A percentile compares a stretch with the other conserved stretches of the same genome.
phyloP scores from a whole-genome alignment of 2,888 invertebrate species.

The Blera fallax region DNA sequence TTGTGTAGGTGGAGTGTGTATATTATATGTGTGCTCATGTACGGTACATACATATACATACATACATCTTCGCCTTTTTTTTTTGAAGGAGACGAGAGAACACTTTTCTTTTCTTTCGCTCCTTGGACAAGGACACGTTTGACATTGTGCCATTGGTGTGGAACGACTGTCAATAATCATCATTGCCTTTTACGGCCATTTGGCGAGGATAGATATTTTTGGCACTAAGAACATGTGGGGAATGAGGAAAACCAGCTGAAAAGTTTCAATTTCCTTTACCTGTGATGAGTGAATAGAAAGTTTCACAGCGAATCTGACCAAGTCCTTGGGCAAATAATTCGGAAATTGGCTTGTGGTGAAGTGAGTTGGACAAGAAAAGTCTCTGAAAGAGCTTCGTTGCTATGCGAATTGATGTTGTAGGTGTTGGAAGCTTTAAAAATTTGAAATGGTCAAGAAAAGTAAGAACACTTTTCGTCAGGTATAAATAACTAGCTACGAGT shows the following conservation, averaged over 20 bases:
- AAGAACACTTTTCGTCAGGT: too few species aligned
- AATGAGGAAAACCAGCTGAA: neutral
- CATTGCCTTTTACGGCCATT: constrained; percentile 36
- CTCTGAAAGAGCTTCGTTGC: too few species aligned
- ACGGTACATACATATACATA: neutral
- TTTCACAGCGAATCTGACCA: neutral
- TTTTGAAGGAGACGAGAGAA: neutral
- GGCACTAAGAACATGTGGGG: neutral
- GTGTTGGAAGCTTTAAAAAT: too few species aligned
- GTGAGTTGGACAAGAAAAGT: too few species aligned
- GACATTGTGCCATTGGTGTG: neutral
- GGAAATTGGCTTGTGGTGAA: too few species aligned
- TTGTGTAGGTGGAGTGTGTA: neutral
- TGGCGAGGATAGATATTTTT: constrained; percentile 2
- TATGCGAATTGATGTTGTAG: too few species aligned
- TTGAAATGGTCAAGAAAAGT: too few species aligned
- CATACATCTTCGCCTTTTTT: neutral
- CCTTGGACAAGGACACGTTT: neutral
- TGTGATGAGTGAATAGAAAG: neutral
- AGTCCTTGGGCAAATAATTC: neutral
- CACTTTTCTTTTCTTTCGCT: neutral
- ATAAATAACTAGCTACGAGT: too few species aligned
- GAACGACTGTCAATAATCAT: constrained; percentile 49
- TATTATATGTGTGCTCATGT: neutral
- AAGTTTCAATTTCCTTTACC: neutral